Evolutionary conservation across 2,113 vertebrate genomes (phyloP), one percentile per base, ranked within the genome.

Genomic region (Puffinus mauretanicus): DNA sequence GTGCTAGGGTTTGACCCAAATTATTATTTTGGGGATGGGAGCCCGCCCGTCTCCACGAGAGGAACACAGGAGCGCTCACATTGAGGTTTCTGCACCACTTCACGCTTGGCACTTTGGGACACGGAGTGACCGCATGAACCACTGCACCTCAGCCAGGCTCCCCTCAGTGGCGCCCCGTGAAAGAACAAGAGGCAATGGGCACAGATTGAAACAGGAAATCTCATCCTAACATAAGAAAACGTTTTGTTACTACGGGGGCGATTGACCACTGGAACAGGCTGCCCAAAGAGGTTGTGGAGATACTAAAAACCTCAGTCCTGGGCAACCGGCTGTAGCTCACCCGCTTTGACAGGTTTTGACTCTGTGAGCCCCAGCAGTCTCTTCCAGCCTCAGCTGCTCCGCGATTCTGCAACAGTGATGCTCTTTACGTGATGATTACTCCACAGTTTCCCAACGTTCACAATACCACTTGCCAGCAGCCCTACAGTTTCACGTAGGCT

Each of bases 401-500:
- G 3, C 1, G 1, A 0, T 11, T 14, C 44, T 6, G 15, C 5
- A n/a, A 32, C 24, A 25, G 57, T 0, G 1, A 49, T 36, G 61
- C 19, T 79, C 66, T 57, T 32, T 2, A 12, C 17, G 2, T 0
- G 7, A 55, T 4, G 25, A 34, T 29, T 27, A 55, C 25, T 18
- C 36, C 86, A 22, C 7, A 3, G 2, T 47, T 47, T n/a, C 79
- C 69, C 82, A 78, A 0, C 44, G 27, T 13, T 19, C 58, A 54
- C 32, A 36, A 2, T 4, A 19, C 27, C 54, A 3, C 32, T 19
- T 24, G 19, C 36, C 69, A 19, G 25, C 58, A 64, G 57, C 46
- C 40, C 46, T 6, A 7, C 42, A 8, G 19, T 19, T 55, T 13
- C 36, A 17, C 0, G 5, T 2, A 44, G 30, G 55, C 70, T 3